Evolutionary conservation across 2,888 invertebrate genomes (phyloP).

Genomic region (Eupithecia inturbata): DNA sequence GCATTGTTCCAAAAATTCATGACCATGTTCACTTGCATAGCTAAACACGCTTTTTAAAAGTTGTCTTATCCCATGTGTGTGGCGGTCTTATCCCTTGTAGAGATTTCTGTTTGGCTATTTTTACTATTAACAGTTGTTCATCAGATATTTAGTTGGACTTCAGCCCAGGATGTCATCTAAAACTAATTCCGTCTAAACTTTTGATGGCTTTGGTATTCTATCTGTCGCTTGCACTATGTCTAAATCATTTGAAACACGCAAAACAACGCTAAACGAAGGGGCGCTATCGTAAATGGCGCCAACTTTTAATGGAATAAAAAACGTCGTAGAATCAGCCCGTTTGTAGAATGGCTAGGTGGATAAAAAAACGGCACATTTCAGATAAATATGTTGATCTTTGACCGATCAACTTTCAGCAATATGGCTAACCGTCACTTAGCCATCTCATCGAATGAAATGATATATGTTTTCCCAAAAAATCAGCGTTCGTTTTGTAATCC

Average conservation of each 20-base stretch:
- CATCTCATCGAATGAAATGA: too few species aligned
- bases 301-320: constrained; percentile 1
- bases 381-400: too few species aligned
- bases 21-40: neutral
- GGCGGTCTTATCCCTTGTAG: too few species aligned
- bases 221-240: constrained; percentile 6
- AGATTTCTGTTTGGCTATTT: neutral
- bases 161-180: constrained; percentile 5
- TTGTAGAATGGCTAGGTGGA: too few species aligned
- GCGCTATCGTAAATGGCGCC: neutral
- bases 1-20: neutral
- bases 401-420: too few species aligned
- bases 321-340: neutral
- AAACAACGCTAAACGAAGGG: constrained; percentile 7
- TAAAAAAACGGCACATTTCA: too few species aligned
- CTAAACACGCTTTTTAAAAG: neutral
- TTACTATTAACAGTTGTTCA: neutral
- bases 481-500: neutral
- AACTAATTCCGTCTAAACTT: constrained; percentile 14
- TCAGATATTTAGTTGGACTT: constrained; percentile 4
- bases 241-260: neutral
- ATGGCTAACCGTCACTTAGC: too few species aligned
- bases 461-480: too few species aligned
- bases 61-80: too few species aligned
- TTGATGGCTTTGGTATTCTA: constrained; percentile 7